These are phyloP conservation scores for Simalia tracyae DNA, from an alignment of 2,797 vertebrate genomes.

Conservation along the genomic window DNA sequence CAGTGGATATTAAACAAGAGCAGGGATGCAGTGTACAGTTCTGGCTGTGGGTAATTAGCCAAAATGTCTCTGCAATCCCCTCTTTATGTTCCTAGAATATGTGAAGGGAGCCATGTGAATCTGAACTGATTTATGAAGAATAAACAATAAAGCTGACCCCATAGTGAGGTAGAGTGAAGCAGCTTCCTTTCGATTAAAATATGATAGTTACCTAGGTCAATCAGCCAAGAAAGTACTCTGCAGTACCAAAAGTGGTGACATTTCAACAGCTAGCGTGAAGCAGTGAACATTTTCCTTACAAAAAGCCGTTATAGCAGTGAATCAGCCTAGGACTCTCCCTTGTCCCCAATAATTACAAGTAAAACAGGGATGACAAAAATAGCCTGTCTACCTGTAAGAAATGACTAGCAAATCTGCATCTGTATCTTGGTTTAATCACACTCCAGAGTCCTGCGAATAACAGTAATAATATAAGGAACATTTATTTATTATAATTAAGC, in stretches of 20 bases:
- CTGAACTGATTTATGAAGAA: not conserved
- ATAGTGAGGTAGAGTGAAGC: not conserved
- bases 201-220: not conserved
- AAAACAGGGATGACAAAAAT: slow-evolving; percentile 13
- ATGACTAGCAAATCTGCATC: slow-evolving; percentile 7
- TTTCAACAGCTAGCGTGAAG: not conserved
- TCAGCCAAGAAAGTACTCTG: not conserved
- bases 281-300: slow-evolving; percentile 3
- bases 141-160: not conserved
- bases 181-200: not conserved
- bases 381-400: slow-evolving; percentile 12
- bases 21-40: not conserved
- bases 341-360: slow-evolving; percentile 2
- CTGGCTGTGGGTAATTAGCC: not conserved
- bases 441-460: slow-evolving; percentile 29
- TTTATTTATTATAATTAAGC: slow-evolving; percentile 45
- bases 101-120: not conserved
- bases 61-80: not conserved
- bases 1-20: not conserved
- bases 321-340: not conserved
- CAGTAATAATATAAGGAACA: slow-evolving; percentile 35
- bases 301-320: not conserved
- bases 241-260: not conserved
- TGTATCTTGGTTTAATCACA: slow-evolving; percentile 26
- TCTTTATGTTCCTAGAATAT: not conserved